phyloP scores from a whole-genome alignment of 2,113 vertebrate species.

The Sakesphorus luctuosus region DNA sequence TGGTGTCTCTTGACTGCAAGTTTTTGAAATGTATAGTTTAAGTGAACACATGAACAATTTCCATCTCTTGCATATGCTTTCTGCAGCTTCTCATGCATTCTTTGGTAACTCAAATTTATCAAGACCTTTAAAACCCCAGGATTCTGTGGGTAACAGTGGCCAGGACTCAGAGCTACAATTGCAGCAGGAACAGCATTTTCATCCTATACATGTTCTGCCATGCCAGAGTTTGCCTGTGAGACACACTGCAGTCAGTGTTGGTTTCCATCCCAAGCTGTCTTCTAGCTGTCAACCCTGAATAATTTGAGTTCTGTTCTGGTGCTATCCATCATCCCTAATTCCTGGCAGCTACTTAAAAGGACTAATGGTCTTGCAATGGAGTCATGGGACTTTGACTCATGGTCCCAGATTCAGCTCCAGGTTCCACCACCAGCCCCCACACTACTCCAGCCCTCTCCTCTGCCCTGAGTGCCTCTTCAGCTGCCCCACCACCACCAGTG shows the following conservation, averaged over 20 bases:
- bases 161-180: neutral
- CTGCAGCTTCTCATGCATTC: neutral
- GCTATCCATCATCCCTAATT: slow-evolving; percentile 30
- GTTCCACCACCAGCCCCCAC: neutral
- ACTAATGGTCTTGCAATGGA: slow-evolving; percentile 29
- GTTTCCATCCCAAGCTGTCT: neutral
- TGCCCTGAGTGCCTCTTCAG: neutral
- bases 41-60: neutral
- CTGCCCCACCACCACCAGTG: accelerated
- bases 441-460: neutral
- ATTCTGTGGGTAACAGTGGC: neutral
- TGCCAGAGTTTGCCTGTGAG: neutral
- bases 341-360: slow-evolving; percentile 62
- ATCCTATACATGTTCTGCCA: neutral
- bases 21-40: neutral
- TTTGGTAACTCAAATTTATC: neutral
- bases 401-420: neutral
- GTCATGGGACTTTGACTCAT: slow-evolving; percentile 63
- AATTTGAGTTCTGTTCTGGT: slow-evolving; percentile 21
- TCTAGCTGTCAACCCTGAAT: neutral
- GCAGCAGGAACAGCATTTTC: neutral
- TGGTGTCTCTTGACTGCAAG: neutral
- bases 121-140: neutral
- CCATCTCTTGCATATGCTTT: neutral
- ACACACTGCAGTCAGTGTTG: neutral